phyloP scores from a whole-genome alignment of 2,797 vertebrate species.

The Argentina silus region DNA sequence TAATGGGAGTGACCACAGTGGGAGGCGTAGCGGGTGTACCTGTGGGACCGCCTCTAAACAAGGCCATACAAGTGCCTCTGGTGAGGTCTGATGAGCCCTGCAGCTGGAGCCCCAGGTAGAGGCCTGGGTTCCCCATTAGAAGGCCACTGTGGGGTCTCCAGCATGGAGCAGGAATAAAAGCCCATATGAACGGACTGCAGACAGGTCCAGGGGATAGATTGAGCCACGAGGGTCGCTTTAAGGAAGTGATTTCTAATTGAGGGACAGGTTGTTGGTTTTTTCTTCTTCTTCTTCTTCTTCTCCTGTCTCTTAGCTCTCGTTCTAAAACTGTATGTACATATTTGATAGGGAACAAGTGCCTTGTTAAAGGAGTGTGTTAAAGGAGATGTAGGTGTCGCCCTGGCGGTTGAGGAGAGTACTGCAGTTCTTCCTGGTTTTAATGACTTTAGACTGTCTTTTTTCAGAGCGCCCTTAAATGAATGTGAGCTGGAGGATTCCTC shows the following conservation, averaged over 20 bases:
- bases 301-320: slow-evolving; percentile 30
- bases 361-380: slow-evolving; percentile 58
- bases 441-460: not conserved
- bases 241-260: slow-evolving; percentile 52
- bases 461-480: not conserved
- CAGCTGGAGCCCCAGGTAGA: slow-evolving; percentile 61
- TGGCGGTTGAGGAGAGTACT: slow-evolving; percentile 15
- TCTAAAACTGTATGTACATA: not conserved
- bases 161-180: slow-evolving; percentile 21
- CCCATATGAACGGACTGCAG: slow-evolving; percentile 56
- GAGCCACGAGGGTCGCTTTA: slow-evolving; percentile 50
- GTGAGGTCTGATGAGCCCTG: slow-evolving; percentile 64
- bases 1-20: slow-evolving; percentile 32
- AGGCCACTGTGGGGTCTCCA: slow-evolving; percentile 51
- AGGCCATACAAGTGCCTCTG: slow-evolving; percentile 47
- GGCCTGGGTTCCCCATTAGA: slow-evolving; percentile 72
- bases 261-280: slow-evolving; percentile 3
- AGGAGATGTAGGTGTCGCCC: slow-evolving; percentile 41
- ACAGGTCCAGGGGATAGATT: slow-evolving; percentile 56
- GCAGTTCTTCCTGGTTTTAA: slow-evolving; percentile 17
- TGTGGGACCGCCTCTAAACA: slow-evolving; percentile 44
- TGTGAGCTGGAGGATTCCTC: slow-evolving; percentile 4
- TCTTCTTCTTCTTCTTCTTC: slow-evolving; percentile 31
- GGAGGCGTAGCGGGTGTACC: slow-evolving; percentile 42
- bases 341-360: slow-evolving; percentile 41